These are phyloP conservation scores for Chanos chanos DNA, from an alignment of 2,797 vertebrate genomes.

Conservation along the genomic window DNA sequence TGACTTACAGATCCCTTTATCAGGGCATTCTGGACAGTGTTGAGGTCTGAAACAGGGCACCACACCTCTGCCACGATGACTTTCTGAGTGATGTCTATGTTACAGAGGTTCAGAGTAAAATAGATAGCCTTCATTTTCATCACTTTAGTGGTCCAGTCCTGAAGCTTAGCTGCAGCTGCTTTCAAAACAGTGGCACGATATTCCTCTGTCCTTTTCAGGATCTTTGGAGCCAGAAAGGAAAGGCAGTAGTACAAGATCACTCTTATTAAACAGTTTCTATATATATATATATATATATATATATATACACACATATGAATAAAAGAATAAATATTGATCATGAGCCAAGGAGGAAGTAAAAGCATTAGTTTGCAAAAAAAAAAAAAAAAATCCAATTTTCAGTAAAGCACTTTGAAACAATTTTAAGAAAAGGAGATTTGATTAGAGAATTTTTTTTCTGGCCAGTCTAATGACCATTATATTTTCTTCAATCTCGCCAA, in stretches of 20 bases:
- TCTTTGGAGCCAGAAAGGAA: constrained; percentile 21
- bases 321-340: neutral
- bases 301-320: neutral
- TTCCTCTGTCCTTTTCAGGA: constrained; percentile 51
- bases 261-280: neutral
- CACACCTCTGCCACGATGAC: constrained; percentile 55
- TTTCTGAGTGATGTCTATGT: constrained; percentile 55
- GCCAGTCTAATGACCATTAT: too few species aligned
- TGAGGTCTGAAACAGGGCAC: constrained; percentile 50
- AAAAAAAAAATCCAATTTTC: too few species aligned
- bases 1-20: constrained; percentile 45
- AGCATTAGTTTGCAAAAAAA: too few species aligned
- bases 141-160: constrained; percentile 46
- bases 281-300: neutral
- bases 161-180: constrained; percentile 39
- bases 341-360: too few species aligned
- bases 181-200: constrained; percentile 35
- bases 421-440: too few species aligned
- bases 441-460: too few species aligned
- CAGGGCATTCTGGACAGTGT: constrained; percentile 38
- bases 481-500: too few species aligned
- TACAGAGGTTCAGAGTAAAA: constrained; percentile 57
- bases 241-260: neutral
- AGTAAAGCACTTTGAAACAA: too few species aligned
- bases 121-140: constrained; percentile 59